Evolutionary conservation across 2,888 invertebrate species (phyloP).

Genomic region (Acrobasis suavella): DNA sequence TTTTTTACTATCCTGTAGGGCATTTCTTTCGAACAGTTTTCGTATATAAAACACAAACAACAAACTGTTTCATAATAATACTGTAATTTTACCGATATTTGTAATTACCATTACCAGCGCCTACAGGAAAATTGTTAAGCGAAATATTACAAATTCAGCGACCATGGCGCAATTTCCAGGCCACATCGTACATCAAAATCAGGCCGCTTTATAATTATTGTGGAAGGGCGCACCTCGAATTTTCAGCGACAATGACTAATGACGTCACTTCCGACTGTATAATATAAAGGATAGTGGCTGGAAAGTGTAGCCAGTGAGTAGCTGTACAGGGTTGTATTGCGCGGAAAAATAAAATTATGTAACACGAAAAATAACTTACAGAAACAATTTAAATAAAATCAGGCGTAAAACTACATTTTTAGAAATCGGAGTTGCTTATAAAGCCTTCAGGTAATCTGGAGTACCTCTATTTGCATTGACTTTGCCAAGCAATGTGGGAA

Average conservation of each 20-base stretch:
- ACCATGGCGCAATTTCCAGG: constrained; percentile 12
- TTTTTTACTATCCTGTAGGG: too few relatives aligned
- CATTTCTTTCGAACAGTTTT: too few relatives aligned
- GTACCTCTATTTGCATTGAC: too few relatives aligned
- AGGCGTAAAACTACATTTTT: too few relatives aligned
- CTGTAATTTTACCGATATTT: neutral
- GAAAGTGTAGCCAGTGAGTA: constrained; percentile 39
- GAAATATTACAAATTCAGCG: constrained; percentile 15
- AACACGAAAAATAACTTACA: too few relatives aligned
- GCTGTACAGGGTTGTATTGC: neutral
- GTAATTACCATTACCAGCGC: neutral
- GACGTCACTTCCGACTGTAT: constrained; percentile 50
- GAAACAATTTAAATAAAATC: too few relatives aligned
- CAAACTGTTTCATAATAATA: too few relatives aligned
- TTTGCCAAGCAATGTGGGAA: too few relatives aligned
- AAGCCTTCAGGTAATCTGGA: too few relatives aligned
- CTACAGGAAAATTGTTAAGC: neutral
- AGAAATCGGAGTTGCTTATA: too few relatives aligned
- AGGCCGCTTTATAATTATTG: constrained; percentile 38
- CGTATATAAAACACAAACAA: too few relatives aligned
- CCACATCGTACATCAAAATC: constrained; percentile 22
- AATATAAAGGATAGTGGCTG: constrained; percentile 46
- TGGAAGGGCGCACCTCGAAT: constrained; percentile 35
- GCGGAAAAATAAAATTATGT: neutral
- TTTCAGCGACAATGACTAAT: constrained; percentile 56